Conservation (phyloP, 2,888 invertebrate genomes). For the Eupeodes luniger region DNA sequence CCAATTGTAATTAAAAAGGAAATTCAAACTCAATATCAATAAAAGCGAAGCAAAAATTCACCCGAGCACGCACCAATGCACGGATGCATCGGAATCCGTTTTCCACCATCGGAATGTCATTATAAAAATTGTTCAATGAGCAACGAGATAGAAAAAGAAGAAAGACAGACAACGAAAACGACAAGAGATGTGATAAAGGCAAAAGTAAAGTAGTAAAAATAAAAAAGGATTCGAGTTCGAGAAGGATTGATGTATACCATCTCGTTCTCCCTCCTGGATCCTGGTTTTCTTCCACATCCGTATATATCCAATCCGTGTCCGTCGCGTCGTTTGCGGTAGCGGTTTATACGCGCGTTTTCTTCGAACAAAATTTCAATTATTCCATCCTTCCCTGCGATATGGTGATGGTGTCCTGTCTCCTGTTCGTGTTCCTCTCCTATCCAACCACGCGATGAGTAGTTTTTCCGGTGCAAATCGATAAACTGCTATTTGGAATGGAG, state of each 20-base stretch:
- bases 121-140: constrained; percentile 76
- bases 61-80: constrained; percentile 71
- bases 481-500: constrained; percentile 40
- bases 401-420: constrained; percentile 34
- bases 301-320: no score
- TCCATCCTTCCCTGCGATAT: constrained; percentile 33
- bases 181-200: not conserved
- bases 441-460: constrained; percentile 3
- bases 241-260: constrained; percentile 17
- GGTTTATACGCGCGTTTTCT: constrained; percentile 60
- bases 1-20: constrained; percentile 76
- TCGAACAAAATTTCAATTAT: constrained; percentile 70
- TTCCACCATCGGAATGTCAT: constrained; percentile 76
- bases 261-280: not conserved
- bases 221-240: constrained; percentile 19
- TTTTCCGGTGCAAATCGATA: constrained; percentile 56
- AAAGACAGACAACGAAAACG: not conserved
- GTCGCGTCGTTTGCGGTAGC: not conserved
- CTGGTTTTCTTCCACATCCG: constrained; percentile 58
- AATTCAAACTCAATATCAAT: constrained; percentile 74
- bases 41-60: constrained; percentile 62
- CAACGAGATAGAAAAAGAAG: constrained; percentile 39
- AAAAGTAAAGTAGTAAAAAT: constrained; percentile 11
- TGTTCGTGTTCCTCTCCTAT: not conserved
- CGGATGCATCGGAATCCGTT: constrained; percentile 75